These are phyloP conservation scores for Perca schrenkii DNA, from an alignment of 2,113 vertebrate species.

Conservation along the genomic window DNA sequence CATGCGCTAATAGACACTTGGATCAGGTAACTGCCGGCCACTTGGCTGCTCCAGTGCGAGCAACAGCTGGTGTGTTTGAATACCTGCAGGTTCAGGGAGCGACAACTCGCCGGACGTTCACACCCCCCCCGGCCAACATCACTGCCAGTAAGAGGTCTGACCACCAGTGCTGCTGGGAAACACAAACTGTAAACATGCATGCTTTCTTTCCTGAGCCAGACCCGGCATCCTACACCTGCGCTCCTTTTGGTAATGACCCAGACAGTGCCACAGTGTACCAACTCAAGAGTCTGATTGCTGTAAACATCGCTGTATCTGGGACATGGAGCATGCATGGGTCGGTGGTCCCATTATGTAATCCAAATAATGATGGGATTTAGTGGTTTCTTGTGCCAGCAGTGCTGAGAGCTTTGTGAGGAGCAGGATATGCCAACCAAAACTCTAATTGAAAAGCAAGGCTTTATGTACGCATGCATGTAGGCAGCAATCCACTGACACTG, in stretches of 20 bases:
- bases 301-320: slow-evolving; percentile 56
- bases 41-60: slow-evolving; percentile 39
- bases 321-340: slow-evolving; percentile 62
- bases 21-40: slow-evolving; percentile 36
- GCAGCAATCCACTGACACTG: slow-evolving; percentile 20
- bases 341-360: slow-evolving; percentile 72
- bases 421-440: slow-evolving; percentile 25
- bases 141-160: slow-evolving; percentile 69
- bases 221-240: slow-evolving; percentile 55
- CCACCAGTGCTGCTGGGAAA: slow-evolving; percentile 67
- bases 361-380: slow-evolving; percentile 64
- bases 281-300: slow-evolving; percentile 17
- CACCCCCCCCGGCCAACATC: slow-evolving; percentile 45
- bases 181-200: slow-evolving; percentile 60
- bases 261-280: slow-evolving; percentile 19
- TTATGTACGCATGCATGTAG: slow-evolving; percentile 42
- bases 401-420: slow-evolving; percentile 43
- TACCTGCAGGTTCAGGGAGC: slow-evolving; percentile 53
- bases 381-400: slow-evolving; percentile 46
- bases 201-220: not conserved
- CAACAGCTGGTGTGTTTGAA: slow-evolving; percentile 56
- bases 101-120: slow-evolving; percentile 58
- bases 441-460: slow-evolving; percentile 54
- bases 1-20: slow-evolving; percentile 46
- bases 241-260: slow-evolving; percentile 31